Evolutionary conservation across 2,888 invertebrate genomes (phyloP).

Genomic region (Macrosoma leucophasiata): DNA sequence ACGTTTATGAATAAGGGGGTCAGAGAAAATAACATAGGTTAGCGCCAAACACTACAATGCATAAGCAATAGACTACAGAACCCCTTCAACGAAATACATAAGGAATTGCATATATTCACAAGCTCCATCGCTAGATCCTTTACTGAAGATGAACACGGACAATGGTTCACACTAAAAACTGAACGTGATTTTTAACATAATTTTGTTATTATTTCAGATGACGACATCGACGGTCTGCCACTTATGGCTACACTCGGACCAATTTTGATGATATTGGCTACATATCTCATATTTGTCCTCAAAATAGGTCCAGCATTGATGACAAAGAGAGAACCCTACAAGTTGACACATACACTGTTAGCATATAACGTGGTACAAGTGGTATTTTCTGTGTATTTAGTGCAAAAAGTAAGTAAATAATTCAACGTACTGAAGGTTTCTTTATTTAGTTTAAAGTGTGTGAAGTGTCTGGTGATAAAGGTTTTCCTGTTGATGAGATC

Average conservation of each 20-base stretch:
- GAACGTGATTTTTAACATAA: slow-evolving; percentile 2
- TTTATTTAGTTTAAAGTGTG: too few species aligned
- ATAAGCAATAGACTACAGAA: too few species aligned
- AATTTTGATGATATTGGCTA: slow-evolving; percentile 81
- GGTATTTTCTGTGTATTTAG: slow-evolving; percentile 86
- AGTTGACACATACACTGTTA: slow-evolving; percentile 83
- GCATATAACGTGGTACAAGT: slow-evolving; percentile 93
- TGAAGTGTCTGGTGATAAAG: too few species aligned
- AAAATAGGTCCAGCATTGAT: slow-evolving; percentile 89
- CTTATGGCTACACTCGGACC: slow-evolving; percentile 86
- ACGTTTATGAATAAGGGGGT: too few species aligned
- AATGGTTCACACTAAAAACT: not conserved
- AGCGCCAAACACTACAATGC: too few species aligned
- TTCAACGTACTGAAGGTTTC: too few species aligned
- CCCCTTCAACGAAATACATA: too few species aligned
- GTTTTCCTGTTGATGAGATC: too few species aligned
- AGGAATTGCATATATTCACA: too few species aligned
- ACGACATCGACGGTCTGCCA: slow-evolving; percentile 81
- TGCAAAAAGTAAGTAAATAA: slow-evolving; percentile 82
- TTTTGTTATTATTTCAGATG: slow-evolving; percentile 40
- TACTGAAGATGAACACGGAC: not conserved
- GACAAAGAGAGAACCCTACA: slow-evolving; percentile 89
- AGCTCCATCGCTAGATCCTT: not conserved
- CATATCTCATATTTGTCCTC: slow-evolving; percentile 84
- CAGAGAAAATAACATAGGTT: too few species aligned